These are phyloP conservation scores for Hanleya hanleyi DNA, from an alignment of 2,888 invertebrate species.

Conservation along the genomic window DNA sequence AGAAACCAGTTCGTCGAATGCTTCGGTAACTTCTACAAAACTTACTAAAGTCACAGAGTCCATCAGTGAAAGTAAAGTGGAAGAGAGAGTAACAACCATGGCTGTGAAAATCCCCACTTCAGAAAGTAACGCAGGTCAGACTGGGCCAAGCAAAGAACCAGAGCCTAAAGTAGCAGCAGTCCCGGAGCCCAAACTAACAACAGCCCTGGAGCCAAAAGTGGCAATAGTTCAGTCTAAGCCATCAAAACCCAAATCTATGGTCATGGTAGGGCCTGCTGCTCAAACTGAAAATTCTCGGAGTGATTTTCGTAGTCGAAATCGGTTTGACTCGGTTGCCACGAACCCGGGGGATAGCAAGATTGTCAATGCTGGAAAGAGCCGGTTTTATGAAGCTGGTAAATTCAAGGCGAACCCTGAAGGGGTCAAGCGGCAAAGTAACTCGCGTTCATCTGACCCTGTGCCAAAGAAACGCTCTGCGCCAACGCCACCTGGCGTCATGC, in stretches of 20 bases:
- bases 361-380: neutral
- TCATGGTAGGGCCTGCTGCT: neutral
- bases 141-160: too few relatives aligned
- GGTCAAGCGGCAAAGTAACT: neutral
- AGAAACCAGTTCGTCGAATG: too few relatives aligned
- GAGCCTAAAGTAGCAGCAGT: too few relatives aligned
- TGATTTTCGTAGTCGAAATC: neutral
- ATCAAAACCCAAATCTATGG: neutral
- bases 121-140: too few relatives aligned
- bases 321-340: neutral
- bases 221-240: neutral
- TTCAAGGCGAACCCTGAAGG: neutral
- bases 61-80: too few relatives aligned
- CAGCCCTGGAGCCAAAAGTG: neutral
- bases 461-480: conserved; percentile 4
- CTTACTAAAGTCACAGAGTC: too few relatives aligned
- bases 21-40: too few relatives aligned
- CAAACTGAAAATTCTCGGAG: too few relatives aligned
- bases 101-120: too few relatives aligned
- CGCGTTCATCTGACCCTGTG: neutral
- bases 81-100: too few relatives aligned
- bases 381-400: conserved; percentile 3
- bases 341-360: neutral
- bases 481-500: neutral
- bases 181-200: neutral